Base-by-base conservation (phyloP, 1,140 invertebrate genomes). In the Hyles vespertilio region DNA sequence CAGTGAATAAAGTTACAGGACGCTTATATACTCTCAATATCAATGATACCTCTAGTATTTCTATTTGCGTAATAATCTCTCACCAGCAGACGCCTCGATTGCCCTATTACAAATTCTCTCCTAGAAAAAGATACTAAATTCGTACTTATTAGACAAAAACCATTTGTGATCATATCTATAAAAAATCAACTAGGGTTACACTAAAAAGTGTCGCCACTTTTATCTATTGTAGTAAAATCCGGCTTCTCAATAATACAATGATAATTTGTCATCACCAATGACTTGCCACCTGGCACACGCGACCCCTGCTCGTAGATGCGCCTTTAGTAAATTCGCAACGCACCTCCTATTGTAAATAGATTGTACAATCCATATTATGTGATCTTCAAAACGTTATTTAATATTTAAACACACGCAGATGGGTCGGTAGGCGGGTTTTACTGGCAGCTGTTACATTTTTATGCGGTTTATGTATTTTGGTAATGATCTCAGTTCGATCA, bases 351-450 rank as follows among this genome's bases (percentile, higher is more conserved):
- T 81, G 71, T 80, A 67, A 81, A 75, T 77, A 81, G 74, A 70
- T 80, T 83, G 74, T 87, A 83, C 83, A 84, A 85, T 83, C 77
- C 80, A 85, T 81, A 81, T 82, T 84, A 84, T 83, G 75, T 84
- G 76, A 84, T 85, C 78, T 81, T 79, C 72, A 73, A 77, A 84
- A 66, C 69, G 36, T 65, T 81, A 74, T 83, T 81, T 80, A 83
- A 85, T 84, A 69, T 79, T 72, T 69, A 82, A 84, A 82, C 72
- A 82, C 77, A 72, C 73, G 75, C 77, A 79, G 80, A 83, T 84
- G 72, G 52, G 55, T 34, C 57, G 65, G 61, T 64, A 70, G 69
- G 70, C 69, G 76, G 70, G 75, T 65, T 52, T 59, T 56, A 61
- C 58, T 59, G 57, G 71, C 79, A 81, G 79, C 74, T 82, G 81